phyloP scores from a whole-genome alignment of 2,888 invertebrate species.

The Mechanitis mazaeus region DNA sequence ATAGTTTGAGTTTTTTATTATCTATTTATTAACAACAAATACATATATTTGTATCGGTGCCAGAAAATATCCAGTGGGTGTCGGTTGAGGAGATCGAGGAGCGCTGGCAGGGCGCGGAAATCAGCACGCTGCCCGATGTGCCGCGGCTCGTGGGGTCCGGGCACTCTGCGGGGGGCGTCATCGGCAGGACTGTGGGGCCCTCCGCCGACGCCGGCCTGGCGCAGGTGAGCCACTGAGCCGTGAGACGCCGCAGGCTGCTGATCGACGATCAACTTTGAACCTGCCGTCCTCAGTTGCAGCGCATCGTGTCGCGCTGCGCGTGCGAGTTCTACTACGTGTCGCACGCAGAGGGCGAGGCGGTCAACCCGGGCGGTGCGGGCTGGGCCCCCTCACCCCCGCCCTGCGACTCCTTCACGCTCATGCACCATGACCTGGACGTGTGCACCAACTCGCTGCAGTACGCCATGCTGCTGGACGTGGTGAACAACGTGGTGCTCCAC shows the following conservation, averaged over 20 bases:
- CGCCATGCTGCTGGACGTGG: slow-evolving; percentile 97
- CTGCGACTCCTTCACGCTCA: slow-evolving; percentile 97
- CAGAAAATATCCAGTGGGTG: slow-evolving; percentile 97
- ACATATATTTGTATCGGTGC: neutral
- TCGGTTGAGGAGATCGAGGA: slow-evolving; percentile 95
- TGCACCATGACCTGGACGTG: slow-evolving; percentile 99
- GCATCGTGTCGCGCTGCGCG: slow-evolving; percentile 97
- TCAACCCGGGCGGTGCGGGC: slow-evolving; percentile 66
- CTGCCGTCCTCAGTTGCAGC: slow-evolving; percentile 82
- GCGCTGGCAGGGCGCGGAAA: slow-evolving; percentile 81
- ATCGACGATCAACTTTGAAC: too few species aligned
- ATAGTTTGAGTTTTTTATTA: too few species aligned
- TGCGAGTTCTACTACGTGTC: slow-evolving; percentile 99
- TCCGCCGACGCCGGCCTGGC: slow-evolving; percentile 68
- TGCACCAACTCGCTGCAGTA: slow-evolving; percentile 97
- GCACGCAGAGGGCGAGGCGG: slow-evolving; percentile 87
- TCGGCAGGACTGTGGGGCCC: slow-evolving; percentile 92
- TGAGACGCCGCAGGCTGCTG: too few species aligned
- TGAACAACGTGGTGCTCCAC: slow-evolving; percentile 96
- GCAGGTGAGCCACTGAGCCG: slow-evolving; percentile 48
- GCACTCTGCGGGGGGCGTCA: slow-evolving; percentile 97
- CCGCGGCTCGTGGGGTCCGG: slow-evolving; percentile 95
- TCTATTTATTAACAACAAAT: too few species aligned
- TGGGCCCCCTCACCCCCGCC: slow-evolving; percentile 89
- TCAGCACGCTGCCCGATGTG: slow-evolving; percentile 88